Evolutionary conservation across 2,888 invertebrate species (phyloP), one percentile per base, ranked within the genome.

Genomic region (Ommatoiulus sabulosus): DNA sequence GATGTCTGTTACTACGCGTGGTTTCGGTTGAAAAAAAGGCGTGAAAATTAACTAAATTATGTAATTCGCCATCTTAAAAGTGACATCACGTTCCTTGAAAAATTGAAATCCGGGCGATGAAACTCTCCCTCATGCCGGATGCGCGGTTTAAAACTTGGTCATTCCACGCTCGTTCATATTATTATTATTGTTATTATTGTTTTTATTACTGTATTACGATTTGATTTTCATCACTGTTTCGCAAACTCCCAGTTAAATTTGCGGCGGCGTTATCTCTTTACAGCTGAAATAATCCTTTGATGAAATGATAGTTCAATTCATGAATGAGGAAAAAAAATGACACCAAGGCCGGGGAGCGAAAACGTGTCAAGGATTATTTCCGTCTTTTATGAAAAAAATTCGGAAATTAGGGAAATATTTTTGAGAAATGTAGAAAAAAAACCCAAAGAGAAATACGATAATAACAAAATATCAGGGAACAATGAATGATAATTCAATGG

Each of bases 61-160:
- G 46, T 8, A 7, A 52, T 12, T 52, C 15, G 10, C 6, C 12
- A 52, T 8, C 10, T 12, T 52, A 7, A 52, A 10, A 52, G 52
- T 52, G 52, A 52, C 52, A 52, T 52, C 52, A 52, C 52, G 52
- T 52, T 52, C 52, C 52, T 52, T 52, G 52, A 52, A 52, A 52
- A 10, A n/a, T 52, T 10, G 8, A 3, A 52, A 52, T 52, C 8
- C 4, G 12, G 52, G 2, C 4, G 10, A 52, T 15, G 52, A 52
- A 8, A 52, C 46, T n/a, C n/a, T n/a, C n/a, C n/a, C n/a, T n/a
- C n/a, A n/a, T 46, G 46, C 46, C 52, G 52, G 52, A 52, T 4
- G 52, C 10, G 15, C 46, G 46, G 46, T 8, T 8, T 8, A 46
- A 7, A 5, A 46, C 6, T 8, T 46, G 8, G 8, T 52, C 10